phyloP scores from a whole-genome alignment of 2,113 vertebrate species.

The Orthonyx spaldingii region DNA sequence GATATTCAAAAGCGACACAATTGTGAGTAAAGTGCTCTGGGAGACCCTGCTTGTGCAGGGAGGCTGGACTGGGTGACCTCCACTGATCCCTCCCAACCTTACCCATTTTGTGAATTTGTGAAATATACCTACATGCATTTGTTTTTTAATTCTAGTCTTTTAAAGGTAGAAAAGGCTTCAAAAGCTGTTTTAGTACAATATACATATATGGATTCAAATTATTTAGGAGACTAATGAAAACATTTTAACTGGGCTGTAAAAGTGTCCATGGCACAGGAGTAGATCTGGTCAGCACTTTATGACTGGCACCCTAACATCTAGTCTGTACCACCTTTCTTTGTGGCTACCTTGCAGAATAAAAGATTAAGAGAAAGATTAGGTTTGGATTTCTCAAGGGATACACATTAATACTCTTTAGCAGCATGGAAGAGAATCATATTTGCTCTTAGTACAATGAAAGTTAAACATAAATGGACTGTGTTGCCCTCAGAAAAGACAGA shows the following conservation, averaged over 20 bases:
- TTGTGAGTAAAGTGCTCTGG: neutral
- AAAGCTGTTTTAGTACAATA: neutral
- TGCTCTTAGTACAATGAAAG: neutral
- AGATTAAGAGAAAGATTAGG: neutral
- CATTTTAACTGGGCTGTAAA: neutral
- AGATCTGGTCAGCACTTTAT: neutral
- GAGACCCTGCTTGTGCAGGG: neutral
- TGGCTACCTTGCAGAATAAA: neutral
- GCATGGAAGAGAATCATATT: neutral
- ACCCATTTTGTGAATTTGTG: neutral
- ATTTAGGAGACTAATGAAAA: neutral
- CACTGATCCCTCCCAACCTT: neutral
- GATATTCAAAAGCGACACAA: neutral
- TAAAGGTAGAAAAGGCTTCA: neutral
- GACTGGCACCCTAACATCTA: neutral
- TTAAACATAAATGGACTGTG: neutral
- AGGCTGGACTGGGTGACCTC: neutral
- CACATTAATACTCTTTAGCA: neutral
- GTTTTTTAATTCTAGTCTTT: neutral
- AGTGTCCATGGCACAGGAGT: rapidly evolving
- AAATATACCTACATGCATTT: neutral
- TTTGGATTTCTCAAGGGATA: neutral
- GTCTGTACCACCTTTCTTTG: neutral
- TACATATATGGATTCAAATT: neutral
- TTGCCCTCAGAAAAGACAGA: neutral